Evolutionary conservation across 2,797 vertebrate genomes (phyloP).

Genomic region (Avahi laniger): DNA sequence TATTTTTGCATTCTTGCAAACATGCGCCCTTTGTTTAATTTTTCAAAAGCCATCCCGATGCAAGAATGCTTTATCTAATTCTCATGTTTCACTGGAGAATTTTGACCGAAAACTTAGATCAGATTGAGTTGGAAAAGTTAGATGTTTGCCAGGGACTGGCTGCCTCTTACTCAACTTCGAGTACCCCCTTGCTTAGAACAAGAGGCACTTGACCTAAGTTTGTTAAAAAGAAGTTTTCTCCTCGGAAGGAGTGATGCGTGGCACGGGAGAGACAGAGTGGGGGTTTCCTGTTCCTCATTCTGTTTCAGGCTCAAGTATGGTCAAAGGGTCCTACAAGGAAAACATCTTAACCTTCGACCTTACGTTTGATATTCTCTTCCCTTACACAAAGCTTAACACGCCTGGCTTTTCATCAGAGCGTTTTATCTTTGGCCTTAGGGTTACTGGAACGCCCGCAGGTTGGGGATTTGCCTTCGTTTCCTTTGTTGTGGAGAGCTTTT

Average conservation of each 20-base stretch:
- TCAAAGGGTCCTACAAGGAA: neutral
- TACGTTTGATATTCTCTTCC: neutral
- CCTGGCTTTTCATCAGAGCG: neutral
- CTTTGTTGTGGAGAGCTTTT: conserved; percentile 59
- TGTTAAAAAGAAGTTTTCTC: conserved; percentile 40
- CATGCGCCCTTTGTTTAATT: conserved; percentile 61
- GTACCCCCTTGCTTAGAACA: neutral
- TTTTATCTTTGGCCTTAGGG: conserved; percentile 20
- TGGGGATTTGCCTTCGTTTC: conserved; percentile 39
- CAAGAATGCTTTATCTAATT: conserved; percentile 42
- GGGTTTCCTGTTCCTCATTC: neutral
- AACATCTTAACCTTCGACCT: conserved; percentile 16
- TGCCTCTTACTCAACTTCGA: neutral
- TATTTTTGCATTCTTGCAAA: conserved; percentile 39
- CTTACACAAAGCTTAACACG: neutral
- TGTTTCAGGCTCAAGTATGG: neutral
- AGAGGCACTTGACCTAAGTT: neutral
- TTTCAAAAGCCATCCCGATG: conserved; percentile 38
- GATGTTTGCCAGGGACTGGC: neutral
- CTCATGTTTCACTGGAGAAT: conserved; percentile 50
- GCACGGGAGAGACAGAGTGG: neutral
- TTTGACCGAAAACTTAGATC: conserved; percentile 29
- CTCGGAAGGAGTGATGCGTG: conserved; percentile 15
- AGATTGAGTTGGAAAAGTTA: conserved; percentile 31
- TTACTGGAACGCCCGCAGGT: conserved; percentile 40